Evolutionary conservation across 1,140 invertebrate species (phyloP).

Genomic region (Diuraphis noxia): DNA sequence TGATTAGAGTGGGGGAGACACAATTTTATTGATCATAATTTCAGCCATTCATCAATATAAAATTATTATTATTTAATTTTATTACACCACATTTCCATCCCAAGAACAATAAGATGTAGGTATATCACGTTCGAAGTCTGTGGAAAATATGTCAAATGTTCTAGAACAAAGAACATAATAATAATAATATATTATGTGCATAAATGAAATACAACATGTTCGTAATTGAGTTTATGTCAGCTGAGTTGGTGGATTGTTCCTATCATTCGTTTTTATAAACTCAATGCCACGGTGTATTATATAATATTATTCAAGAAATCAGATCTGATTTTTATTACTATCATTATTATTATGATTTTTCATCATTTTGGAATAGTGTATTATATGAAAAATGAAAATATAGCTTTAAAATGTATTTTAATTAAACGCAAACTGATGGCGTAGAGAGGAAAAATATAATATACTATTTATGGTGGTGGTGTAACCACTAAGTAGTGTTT

Average conservation of each 20-base stretch:
- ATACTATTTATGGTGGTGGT: not conserved
- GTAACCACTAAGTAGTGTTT: not conserved
- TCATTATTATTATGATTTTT: not conserved
- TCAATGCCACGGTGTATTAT: not conserved
- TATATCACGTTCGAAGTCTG: not conserved
- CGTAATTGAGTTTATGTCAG: not conserved
- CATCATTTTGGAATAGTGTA: not conserved
- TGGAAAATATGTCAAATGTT: not conserved
- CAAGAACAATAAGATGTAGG: not conserved
- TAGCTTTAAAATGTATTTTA: too few species aligned
- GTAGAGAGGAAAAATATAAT: not conserved
- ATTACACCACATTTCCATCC: not conserved
- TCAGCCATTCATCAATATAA: not conserved
- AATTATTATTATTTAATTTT: not conserved
- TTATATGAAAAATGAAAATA: too few species aligned
- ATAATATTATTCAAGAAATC: not conserved
- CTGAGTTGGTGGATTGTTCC: not conserved
- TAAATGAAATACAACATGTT: not conserved
- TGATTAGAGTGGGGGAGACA: not conserved
- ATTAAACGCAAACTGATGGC: not conserved
- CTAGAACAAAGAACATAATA: not conserved
- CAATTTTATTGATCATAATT: not conserved
- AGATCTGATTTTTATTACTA: not conserved
- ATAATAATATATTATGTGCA: not conserved
- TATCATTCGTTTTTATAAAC: not conserved